Conservation (phyloP, 2,797 vertebrate species). For the Aplochiton taeniatus region DNA sequence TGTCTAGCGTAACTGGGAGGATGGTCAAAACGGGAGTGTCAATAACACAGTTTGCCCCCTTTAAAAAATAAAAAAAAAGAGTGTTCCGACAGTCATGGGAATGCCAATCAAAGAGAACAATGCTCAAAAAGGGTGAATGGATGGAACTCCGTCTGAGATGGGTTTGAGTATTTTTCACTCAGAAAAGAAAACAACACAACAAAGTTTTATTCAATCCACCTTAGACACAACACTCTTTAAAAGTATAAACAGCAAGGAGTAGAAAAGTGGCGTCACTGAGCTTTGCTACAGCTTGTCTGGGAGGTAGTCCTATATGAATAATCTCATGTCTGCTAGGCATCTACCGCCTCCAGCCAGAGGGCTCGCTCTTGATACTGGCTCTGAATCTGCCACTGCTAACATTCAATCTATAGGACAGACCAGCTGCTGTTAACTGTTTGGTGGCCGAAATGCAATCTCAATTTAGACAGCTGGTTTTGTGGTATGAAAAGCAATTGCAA, state of each 20-base stretch:
- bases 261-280: slow-evolving; percentile 12
- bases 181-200: too few relatives aligned
- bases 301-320: neutral
- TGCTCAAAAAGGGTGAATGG: too few relatives aligned
- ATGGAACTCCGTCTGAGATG: too few relatives aligned
- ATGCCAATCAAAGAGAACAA: too few relatives aligned
- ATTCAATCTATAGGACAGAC: slow-evolving; percentile 2
- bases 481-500: too few relatives aligned
- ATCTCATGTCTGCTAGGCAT: neutral
- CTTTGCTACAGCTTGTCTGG: slow-evolving; percentile 25
- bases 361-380: neutral
- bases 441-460: neutral
- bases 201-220: too few relatives aligned
- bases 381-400: neutral
- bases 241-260: neutral
- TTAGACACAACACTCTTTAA: neutral
- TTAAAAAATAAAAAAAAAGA: too few relatives aligned
- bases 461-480: neutral
- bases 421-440: neutral
- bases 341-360: neutral
- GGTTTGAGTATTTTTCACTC: too few relatives aligned
- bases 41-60: too few relatives aligned
- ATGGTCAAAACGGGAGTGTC: too few relatives aligned
- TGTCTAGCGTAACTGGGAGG: too few relatives aligned
- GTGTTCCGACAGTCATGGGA: too few relatives aligned